Conservation (phyloP, 2,113 vertebrate species). For the Pithys albifrons region DNA sequence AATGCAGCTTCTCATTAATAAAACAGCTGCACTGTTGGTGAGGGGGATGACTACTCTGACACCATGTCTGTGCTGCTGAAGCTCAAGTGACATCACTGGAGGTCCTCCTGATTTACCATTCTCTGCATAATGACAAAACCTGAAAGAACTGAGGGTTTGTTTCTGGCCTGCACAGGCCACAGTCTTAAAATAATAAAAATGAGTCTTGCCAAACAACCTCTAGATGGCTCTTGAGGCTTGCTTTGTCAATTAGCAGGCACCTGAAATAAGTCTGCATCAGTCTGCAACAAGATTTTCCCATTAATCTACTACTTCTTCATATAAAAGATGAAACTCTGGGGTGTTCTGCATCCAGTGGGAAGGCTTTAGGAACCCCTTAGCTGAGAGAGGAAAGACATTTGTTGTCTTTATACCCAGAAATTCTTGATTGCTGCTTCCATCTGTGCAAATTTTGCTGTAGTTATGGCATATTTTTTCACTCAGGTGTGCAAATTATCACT, state of each 20-base stretch:
- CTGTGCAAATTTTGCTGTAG: not conserved
- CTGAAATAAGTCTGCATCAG: not conserved
- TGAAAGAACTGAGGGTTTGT: not conserved
- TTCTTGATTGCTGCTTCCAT: not conserved
- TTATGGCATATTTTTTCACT: not conserved
- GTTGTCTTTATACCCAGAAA: not conserved
- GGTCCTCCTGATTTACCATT: not conserved
- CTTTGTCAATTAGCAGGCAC: slow-evolving; percentile 47
- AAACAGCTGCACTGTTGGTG: not conserved
- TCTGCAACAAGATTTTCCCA: not conserved
- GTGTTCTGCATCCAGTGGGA: not conserved
- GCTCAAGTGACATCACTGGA: not conserved
- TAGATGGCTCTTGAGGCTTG: slow-evolving; percentile 68
- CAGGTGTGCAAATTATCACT: not conserved
- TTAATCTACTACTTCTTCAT: not conserved
- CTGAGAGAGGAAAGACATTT: not conserved
- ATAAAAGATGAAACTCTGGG: not conserved
- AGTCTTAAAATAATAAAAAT: not conserved
- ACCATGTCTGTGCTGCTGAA: not conserved
- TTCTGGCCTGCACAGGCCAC: not conserved
- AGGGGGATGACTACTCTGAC: not conserved
- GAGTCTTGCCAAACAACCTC: slow-evolving; percentile 42
- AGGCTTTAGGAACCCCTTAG: not conserved
- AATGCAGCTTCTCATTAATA: not conserved
- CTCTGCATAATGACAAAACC: not conserved